These are phyloP conservation scores for Hartigia nigra DNA, from an alignment of 2,888 invertebrate genomes.

Conservation along the genomic window DNA sequence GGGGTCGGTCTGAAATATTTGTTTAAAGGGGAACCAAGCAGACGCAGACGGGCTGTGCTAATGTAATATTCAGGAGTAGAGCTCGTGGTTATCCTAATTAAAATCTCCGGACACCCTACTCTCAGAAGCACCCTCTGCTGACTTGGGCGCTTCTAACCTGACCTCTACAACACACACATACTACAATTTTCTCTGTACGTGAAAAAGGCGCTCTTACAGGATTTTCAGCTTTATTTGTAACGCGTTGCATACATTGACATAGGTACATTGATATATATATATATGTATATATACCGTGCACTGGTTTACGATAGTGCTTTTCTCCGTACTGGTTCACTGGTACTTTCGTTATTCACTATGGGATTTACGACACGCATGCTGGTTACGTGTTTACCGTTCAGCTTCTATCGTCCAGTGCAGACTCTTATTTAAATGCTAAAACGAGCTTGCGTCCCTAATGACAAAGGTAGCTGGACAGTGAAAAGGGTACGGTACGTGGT, in stretches of 20 bases:
- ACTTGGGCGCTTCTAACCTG: constrained; percentile 30
- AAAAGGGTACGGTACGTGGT: background rate
- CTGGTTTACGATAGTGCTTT: background rate
- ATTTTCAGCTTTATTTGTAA: background rate
- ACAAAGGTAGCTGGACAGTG: background rate
- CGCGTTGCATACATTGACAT: background rate
- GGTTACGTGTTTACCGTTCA: background rate
- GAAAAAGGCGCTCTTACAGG: background rate
- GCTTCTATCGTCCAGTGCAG: constrained; percentile 1
- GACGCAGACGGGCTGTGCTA: constrained; percentile 31
- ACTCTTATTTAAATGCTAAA: constrained; percentile 22
- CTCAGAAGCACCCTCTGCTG: constrained; percentile 6
- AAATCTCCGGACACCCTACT: constrained; percentile 44
- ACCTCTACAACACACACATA: constrained; percentile 16
- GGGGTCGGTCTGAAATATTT: constrained; percentile 26
- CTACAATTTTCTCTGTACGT: constrained; percentile 30
- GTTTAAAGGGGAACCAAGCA: constrained; percentile 30
- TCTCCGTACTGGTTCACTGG: background rate
- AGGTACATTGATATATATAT: background rate
- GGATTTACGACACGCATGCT: background rate
- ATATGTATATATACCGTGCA: background rate
- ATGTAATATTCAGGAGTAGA: constrained; percentile 46
- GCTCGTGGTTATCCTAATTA: constrained; percentile 52
- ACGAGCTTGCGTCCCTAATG: constrained; percentile 5
- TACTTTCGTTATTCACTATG: background rate